Conservation (phyloP, 2,113 vertebrate species). For the Lucifuga dentata region DNA sequence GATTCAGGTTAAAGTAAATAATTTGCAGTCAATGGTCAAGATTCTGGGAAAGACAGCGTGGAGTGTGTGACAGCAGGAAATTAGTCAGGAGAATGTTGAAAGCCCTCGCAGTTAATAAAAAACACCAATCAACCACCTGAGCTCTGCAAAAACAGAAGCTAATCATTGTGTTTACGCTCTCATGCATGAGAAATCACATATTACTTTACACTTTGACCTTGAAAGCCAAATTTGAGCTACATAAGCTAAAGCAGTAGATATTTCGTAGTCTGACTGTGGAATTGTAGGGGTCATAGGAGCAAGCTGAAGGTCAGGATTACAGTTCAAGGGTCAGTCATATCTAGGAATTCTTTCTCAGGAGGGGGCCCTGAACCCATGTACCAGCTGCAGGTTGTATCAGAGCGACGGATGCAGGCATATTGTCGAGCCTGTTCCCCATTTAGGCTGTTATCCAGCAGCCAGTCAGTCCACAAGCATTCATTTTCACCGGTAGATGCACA, state of each 20-base stretch:
- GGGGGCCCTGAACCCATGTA: constrained; percentile 84
- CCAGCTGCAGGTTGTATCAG: constrained; percentile 91
- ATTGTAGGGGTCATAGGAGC: constrained; percentile 26
- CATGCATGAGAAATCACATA: constrained; percentile 23
- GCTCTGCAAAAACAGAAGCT: constrained; percentile 33
- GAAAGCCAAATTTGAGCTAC: constrained; percentile 39
- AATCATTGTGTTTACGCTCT: constrained; percentile 15
- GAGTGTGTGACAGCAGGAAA: constrained; percentile 31
- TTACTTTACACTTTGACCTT: constrained; percentile 23
- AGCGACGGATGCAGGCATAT: constrained; percentile 89
- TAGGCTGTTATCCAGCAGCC: constrained; percentile 87
- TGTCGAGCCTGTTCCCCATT: constrained; percentile 89
- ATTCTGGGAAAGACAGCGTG: constrained; percentile 26
- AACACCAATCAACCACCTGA: constrained; percentile 43
- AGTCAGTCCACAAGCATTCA: constrained; percentile 94
- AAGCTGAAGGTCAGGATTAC: constrained; percentile 4
- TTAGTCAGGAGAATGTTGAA: constrained; percentile 37
- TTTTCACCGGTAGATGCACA: constrained; percentile 84
- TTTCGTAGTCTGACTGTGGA: constrained; percentile 20
- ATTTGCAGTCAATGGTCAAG: constrained; percentile 27
- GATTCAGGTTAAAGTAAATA: constrained; percentile 20
- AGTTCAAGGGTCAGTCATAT: constrained; percentile 88
- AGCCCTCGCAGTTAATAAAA: constrained; percentile 35
- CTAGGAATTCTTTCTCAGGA: constrained; percentile 88
- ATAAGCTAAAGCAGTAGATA: constrained; percentile 41